phyloP scores from a whole-genome alignment of 2,113 vertebrate genomes.

The Maccullochella peelii region DNA sequence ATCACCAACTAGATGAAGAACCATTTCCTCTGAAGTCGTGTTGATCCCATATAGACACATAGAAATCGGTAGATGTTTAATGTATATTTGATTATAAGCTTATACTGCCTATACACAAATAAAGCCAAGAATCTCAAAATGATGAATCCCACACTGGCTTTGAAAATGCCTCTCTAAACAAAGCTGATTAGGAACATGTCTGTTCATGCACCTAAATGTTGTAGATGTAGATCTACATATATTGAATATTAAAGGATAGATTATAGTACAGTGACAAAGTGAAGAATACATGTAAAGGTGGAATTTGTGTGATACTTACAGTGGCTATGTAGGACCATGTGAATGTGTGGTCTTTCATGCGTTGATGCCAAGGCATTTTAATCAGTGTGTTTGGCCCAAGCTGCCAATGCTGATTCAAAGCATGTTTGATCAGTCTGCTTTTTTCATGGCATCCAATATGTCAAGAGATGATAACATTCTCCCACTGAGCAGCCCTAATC shows the following conservation, averaged over 20 bases:
- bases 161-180: background rate
- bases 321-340: background rate
- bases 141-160: background rate
- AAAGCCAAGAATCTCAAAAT: background rate
- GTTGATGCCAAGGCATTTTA: slow-evolving; percentile 31
- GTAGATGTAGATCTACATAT: background rate
- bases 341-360: slow-evolving; percentile 24
- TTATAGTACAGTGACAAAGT: background rate
- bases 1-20: background rate
- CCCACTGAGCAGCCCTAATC: slow-evolving; percentile 64
- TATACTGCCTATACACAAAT: background rate
- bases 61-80: background rate
- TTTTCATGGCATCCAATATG: slow-evolving; percentile 58
- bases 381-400: slow-evolving; percentile 8
- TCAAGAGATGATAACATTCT: slow-evolving; percentile 72
- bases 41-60: background rate
- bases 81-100: background rate
- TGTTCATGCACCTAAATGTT: background rate
- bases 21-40: background rate
- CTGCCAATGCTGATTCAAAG: slow-evolving; percentile 52
- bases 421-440: slow-evolving; percentile 55
- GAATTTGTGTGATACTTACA: background rate
- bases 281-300: background rate
- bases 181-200: background rate
- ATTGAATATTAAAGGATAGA: background rate